Evolutionary conservation across 2,888 invertebrate genomes (phyloP), one percentile per base, ranked within the genome.

Genomic region (Prenolepis imparis): DNA sequence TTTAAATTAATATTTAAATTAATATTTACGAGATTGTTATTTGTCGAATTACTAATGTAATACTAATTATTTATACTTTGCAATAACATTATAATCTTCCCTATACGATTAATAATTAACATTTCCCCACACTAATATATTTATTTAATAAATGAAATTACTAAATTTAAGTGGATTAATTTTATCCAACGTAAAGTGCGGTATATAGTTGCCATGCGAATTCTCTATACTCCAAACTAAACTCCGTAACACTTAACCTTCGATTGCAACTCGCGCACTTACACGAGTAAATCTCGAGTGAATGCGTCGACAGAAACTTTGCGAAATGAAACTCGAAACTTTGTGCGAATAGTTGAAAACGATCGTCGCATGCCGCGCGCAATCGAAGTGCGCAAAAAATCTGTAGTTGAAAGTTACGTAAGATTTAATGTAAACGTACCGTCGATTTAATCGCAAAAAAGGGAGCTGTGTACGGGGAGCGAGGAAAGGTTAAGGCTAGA

Each of bases 261-360:
- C 78, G 75, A 75, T 75, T 39, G 44, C 41, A 32, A 11, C 24
- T 57, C 70, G 32, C 70, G 21, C 41, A 39, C 24, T 39, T 57
- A 68, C 68, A 41, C 24, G 24, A 75, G 64, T 52, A 67, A 67
- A 77, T 67, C 41, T 5, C 39, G n/a, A 57, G 57, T 32, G 24
- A 21, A 48, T 48, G 52, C 72, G 78, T 70, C 41, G 57, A 32
- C 75, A 61, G 21, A n/a, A 82, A 82, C 44, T 82, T 82, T 48
- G n/a, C 82, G 77, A 77, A 82, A 82, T 44, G 67, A 77, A 82
- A 66, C 77, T 82, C 18, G 64, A 57, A 82, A 82, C 41, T 77
- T 82, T 57, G 57, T 63, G 81, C 52, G 39, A 73, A 63, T 73
- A 74, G 39, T 41, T 63, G n/a, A 11, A 15, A 44, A 66, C 28